Base-by-base conservation (phyloP, 2,888 invertebrate genomes). In the Ectemnius continuus region DNA sequence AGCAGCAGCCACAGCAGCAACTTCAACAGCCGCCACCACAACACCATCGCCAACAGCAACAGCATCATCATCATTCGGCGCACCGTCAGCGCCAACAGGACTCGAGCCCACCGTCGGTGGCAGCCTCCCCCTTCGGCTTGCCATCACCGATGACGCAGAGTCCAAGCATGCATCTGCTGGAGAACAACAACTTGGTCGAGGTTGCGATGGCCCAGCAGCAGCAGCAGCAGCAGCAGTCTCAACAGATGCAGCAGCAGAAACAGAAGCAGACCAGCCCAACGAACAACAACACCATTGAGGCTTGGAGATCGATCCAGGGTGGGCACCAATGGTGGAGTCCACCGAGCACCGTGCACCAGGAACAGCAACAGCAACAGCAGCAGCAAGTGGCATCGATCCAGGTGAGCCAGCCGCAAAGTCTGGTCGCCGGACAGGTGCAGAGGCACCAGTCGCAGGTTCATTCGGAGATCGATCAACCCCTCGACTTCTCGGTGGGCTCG, bases 401-500 rank as follows among this genome's bases (percentile, higher is more conserved):
- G 16, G 78, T 84, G n/a, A 65, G 70, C 75, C 90, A 81, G 36
- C 81, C 94, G 93, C 94, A 94, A 91, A 94, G 94, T 93, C 86
- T 92, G 86, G 93, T 92, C 84, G 93, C 93, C 85, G 91, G 91
- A 83, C 90, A 91, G 85, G 88, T 91, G 76, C 92, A 92, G 91
- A 91, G 89, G 70, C 91, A 52, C 16, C 52, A 89, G 57, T 60
- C 79, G 48, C 82, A 85, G 58, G 76, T 79, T 46, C 88, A 87
- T 61, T 84, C 88, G 84, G 91, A 88, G 71, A 91, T 89, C 71
- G 93, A 93, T 90, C 95, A 95, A 91, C 95, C 95, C 84, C 92
- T 95, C 86, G 95, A 95, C 92, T 95, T 95, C 92, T 95, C 95
- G 90, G 94, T 95, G 93, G 93, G 93, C 76, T 93, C 93, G 75